Percentiles rank a stretch among this genome's conserved stretches.
These are phyloP conservation scores for Machimus rusticus DNA, from an alignment of 2,888 invertebrate genomes.

Conservation along the genomic window DNA sequence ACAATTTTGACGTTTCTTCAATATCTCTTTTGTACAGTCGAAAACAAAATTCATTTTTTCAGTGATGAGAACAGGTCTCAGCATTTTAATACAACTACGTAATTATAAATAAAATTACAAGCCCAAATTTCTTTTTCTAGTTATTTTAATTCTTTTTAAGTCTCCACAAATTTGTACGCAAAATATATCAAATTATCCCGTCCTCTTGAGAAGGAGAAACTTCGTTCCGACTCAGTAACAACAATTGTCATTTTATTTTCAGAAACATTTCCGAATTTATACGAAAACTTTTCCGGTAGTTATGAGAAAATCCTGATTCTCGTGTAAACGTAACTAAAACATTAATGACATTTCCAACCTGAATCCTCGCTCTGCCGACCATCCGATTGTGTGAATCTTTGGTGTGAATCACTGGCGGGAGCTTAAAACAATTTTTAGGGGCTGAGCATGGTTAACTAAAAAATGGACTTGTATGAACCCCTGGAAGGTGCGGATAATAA, in stretches of 20 bases:
- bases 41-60: not conserved
- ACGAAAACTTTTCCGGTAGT: no score
- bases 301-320: not conserved
- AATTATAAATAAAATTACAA: no score
- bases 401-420: no score
- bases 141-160: no score
- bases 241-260: no score
- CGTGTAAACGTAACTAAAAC: not conserved
- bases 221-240: no score
- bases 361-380: not conserved
- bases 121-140: no score
- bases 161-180: not conserved
- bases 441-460: not conserved
- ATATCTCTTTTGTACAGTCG: not conserved
- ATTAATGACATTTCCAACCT: not conserved
- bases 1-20: not conserved
- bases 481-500: not conserved
- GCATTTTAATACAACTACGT: no score
- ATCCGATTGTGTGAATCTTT: not conserved
- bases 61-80: no score
- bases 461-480: not conserved
- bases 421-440: not conserved
- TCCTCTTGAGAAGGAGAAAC: no score
- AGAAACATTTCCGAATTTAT: no score
- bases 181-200: no score